Base-by-base conservation (phyloP, 64 coral and sea anemone genomes). In the Orbicella faveolata region DNA sequence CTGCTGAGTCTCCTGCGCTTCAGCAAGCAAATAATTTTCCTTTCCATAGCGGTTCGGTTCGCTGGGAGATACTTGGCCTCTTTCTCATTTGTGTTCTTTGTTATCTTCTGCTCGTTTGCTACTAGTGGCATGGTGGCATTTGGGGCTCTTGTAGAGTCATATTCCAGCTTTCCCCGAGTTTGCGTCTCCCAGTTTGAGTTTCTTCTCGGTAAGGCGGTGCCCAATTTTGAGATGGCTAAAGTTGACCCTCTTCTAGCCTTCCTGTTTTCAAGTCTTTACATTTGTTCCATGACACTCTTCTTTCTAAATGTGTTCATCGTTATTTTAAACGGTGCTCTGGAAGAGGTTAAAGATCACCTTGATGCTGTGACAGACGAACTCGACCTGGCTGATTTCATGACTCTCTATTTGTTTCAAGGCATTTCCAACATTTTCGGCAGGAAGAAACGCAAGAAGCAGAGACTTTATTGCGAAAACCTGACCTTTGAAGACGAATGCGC, bases 181-280 rank as follows among this genome's bases (percentile, higher is more conserved):
- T 80, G 78, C 25, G 61, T 92, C 4, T 87, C 90, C 6, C 90
- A 92, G 37, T n/a, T 92, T 9, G 75, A 92, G 23, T 92, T 92
- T 73, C 63, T 92, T 37, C 75, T 92, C 23, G 90, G 90, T 21
- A 92, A 92, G 59, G 83, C 90, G 3, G 84, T 92, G 6, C 90
- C 90, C 1, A 64, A 87, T 16, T 8, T 54, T 0, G 10, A 92
- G 35, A 84, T 92, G 3, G 75, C 64, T 21, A 64, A 76, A 14
- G 26, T 87, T 21, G 63, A 78, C 20, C 21, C 4, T 34, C 4
- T 72, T 26, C 5, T 92, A 10, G 83, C 83, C 77, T 80, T 78
- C 0, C 0, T 87, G 41, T 92, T 77, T 36, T 84, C 63, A 20
- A 30, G 39, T 18, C 17, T 74, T 23, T 92, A 92, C 52, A 87